Base-by-base conservation (phyloP, 2,888 invertebrate species). In the Bombyx huttoni region DNA sequence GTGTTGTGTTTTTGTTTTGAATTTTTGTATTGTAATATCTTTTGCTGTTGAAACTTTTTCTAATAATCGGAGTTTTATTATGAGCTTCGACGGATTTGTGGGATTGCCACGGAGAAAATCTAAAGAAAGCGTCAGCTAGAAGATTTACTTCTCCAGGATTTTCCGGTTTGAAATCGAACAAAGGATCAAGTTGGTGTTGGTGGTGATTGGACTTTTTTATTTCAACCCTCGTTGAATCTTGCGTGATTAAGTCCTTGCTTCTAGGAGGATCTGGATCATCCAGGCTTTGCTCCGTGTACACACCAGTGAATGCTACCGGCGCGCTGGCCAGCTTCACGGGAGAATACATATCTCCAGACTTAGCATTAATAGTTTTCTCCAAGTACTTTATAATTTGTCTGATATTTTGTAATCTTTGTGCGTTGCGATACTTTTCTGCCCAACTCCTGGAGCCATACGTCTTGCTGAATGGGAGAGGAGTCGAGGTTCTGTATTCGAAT, bases 121-220 rank as follows among this genome's bases (percentile, higher is more conserved):
- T 69, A 7, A 78, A 58, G 53, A 73, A 75, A 24, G 73, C 71
- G 52, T 92, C 90, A 3, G 94, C 94, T 59, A 94, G 67, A 47
- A 94, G 78, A 77, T 94, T 94, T 0, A 94, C 90, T 53, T 94
- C 94, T 45, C 93, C 91, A 0, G 94, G 94, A 58, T 91, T 92
- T 54, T 91, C 91, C 0, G 94, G 94, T 68, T 93, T 94, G 64
- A 90, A 94, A 2, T 89, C 90, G 66, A 91, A 91, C 57, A 94
- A 89, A 13, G 93, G 93, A 69, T 94, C 94, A 49, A 80, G 72
- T 53, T 78, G 72, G 53, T 84, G 82, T 54, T 81, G 72, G 53
- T 78, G 72, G 53, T 84, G 82, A 55, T 81, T 84, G 3, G 65
- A 68, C 24, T 73, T 67, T 8, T 67, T 55, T 40, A 56, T 62